phyloP scores from a whole-genome alignment of 2,888 invertebrate genomes.

The Rhimphoctona megacephalus region DNA sequence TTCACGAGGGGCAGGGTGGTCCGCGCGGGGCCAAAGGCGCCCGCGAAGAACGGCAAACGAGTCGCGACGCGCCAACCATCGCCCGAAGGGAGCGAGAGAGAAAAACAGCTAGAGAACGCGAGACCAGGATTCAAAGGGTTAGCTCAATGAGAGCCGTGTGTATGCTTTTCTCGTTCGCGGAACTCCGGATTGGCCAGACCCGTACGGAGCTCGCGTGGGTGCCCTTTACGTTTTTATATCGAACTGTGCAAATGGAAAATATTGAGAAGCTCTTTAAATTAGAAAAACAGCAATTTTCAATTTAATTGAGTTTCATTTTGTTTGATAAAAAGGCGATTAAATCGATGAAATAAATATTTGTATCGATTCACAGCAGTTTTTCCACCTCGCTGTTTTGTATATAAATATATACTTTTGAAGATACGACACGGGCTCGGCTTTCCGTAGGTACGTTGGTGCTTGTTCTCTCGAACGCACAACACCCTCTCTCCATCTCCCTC shows the following conservation, averaged over 20 bases:
- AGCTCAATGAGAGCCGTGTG: conserved; percentile 81
- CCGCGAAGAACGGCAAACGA: conserved; percentile 71
- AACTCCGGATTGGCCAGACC: conserved; percentile 77
- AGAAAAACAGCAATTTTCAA: not conserved
- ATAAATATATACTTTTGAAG: not conserved
- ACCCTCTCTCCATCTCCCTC: conserved; percentile 45
- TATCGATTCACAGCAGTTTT: not conserved
- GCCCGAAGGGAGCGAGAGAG: conserved; percentile 56
- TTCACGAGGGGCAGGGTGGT: conserved; percentile 7
- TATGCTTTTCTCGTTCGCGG: conserved; percentile 82
- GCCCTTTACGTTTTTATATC: conserved; percentile 3
- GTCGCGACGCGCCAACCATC: conserved; percentile 56
- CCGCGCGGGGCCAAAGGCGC: conserved; percentile 55
- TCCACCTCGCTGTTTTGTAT: not conserved
- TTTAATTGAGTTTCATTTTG: not conserved
- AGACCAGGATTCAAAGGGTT: conserved; percentile 79
- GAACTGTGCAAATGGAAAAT: not conserved
- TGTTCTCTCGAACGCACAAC: conserved; percentile 39
- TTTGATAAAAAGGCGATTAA: not conserved
- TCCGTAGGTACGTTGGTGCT: conserved; percentile 35
- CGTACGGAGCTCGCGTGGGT: conserved; percentile 63
- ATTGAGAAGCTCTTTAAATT: not conserved
- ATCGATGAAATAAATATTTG: not conserved
- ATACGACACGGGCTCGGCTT: conserved; percentile 16
- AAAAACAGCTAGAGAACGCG: conserved; percentile 67